phyloP scores from a whole-genome alignment of 2,797 vertebrate species.

The Streptopelia turtur region DNA sequence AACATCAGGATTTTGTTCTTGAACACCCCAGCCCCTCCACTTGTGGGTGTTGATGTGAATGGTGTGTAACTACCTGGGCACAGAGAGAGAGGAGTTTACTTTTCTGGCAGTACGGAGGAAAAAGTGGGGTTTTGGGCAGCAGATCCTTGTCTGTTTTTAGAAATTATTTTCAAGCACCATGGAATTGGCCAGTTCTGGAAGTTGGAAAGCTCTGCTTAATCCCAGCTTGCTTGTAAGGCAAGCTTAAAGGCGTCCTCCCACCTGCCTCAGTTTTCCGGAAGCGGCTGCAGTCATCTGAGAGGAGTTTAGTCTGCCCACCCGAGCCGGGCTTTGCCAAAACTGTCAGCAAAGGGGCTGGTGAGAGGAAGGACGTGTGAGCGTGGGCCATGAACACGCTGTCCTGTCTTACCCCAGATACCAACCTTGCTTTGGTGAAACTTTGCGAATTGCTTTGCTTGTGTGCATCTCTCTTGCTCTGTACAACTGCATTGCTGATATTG shows the following conservation, averaged over 20 bases:
- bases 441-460: neutral
- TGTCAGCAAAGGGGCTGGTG: slow-evolving; percentile 21
- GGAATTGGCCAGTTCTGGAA: neutral
- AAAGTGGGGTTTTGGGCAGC: neutral
- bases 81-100: neutral
- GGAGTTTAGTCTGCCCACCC: slow-evolving; percentile 19
- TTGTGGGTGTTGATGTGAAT: neutral
- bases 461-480: neutral
- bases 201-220: slow-evolving; percentile 16
- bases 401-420: slow-evolving; percentile 13
- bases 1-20: neutral
- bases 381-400: slow-evolving; percentile 16
- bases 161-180: neutral
- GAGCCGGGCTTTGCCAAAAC: slow-evolving; percentile 13
- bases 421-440: slow-evolving; percentile 21
- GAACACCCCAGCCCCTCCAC: neutral
- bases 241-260: slow-evolving; percentile 21
- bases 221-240: slow-evolving; percentile 8
- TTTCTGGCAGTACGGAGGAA: neutral
- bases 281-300: neutral
- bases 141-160: neutral
- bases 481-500: neutral
- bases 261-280: slow-evolving; percentile 35
- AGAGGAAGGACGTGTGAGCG: neutral
- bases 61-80: neutral